Evolutionary conservation across 1,140 invertebrate species (phyloP).

Genomic region (Ceratina japonica): DNA sequence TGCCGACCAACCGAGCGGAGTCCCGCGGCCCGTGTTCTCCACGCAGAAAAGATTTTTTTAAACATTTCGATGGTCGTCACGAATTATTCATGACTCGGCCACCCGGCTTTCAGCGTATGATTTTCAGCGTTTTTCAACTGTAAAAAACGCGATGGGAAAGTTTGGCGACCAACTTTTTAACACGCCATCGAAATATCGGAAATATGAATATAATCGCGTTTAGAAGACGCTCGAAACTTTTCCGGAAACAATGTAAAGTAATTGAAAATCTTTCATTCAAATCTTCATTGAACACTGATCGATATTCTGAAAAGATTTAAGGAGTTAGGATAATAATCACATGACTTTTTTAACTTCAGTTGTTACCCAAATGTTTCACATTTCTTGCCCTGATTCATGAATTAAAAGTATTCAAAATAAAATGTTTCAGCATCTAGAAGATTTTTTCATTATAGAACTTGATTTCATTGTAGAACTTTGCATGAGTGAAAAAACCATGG

Average conservation of each 20-base stretch:
- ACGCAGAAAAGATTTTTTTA: background rate
- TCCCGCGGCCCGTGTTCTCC: background rate
- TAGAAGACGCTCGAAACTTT: background rate
- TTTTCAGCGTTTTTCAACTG: background rate
- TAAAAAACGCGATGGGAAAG: conserved; percentile 19
- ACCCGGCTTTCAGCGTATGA: background rate
- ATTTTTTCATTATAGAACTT: background rate
- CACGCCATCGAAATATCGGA: conserved; percentile 24
- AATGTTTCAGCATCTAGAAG: background rate
- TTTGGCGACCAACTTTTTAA: conserved; percentile 32
- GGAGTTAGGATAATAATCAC: too few species aligned
- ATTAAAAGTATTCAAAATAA: background rate
- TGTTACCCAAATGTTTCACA: too few species aligned
- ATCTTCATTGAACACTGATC: background rate
- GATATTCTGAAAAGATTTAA: too few species aligned
- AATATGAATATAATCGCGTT: conserved; percentile 26
- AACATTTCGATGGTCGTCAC: background rate
- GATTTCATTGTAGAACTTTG: background rate
- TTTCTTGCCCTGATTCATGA: too few species aligned
- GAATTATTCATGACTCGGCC: background rate
- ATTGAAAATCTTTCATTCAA: conserved; percentile 1
- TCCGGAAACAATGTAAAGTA: background rate
- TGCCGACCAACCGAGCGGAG: background rate
- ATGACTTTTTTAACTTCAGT: too few species aligned
- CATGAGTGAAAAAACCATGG: background rate